Evolutionary conservation across 2,113 vertebrate species (phyloP), one percentile per base, ranked within the genome.

Genomic region (Lucifuga dentata): DNA sequence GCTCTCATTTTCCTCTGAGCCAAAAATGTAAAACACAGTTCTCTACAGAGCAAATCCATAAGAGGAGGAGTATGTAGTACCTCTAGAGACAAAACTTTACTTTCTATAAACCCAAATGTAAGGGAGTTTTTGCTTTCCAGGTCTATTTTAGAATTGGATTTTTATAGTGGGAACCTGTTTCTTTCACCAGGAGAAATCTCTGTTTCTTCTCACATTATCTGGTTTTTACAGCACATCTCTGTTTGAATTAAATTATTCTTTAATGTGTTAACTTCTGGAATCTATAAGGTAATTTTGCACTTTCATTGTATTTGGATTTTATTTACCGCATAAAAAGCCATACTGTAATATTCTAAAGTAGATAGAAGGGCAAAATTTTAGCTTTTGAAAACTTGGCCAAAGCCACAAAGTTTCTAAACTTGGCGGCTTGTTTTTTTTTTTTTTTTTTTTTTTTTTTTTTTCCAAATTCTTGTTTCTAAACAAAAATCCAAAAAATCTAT

Each of bases 191-290:
- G 83, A 87, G 83, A 51, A 82, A 81, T 73, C 68, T 68, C 49
- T 73, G 60, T 60, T 63, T 77, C 49, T 50, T 84, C 52, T 58
- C 50, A 13, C 40, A 70, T 76, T 81, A 79, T 82, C 80, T 85
- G 72, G 77, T 71, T 75, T 82, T 70, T 73, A 73, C 68, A 83
- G 50, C 68, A 16, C 53, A 56, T 52, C 62, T 48, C 49, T 57
- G 35, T 62, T 72, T 58, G 64, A 67, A 65, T 77, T 68, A 69
- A 67, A 71, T 65, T 55, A 23, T 57, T 61, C 69, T 60, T 48
- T 69, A 60, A 76, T 45, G 51, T 40, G 61, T 6, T 32, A 29
- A 5, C 26, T 7, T 29, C 26, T 29, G 26, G 26, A 7, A 29
- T 29, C n/a, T n/a, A 29, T 5, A 29, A 29, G 3, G 26, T 29